Base-by-base conservation (phyloP, 1,140 invertebrate species). In the Drosophila asahinai region DNA sequence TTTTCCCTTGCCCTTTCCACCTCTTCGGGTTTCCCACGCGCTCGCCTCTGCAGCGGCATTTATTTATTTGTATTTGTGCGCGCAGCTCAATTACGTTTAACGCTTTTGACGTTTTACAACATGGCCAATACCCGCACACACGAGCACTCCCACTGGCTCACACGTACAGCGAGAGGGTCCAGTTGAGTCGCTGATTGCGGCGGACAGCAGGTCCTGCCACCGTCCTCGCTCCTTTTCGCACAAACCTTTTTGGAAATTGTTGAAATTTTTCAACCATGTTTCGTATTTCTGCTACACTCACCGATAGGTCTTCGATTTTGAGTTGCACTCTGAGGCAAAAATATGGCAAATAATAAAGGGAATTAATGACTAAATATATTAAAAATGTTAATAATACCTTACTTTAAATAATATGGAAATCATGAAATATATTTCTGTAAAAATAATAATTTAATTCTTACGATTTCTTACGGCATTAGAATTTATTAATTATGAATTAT, bases 11-110 rank as follows among this genome's bases (percentile, higher is more conserved):
- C 12, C 11, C 15, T 25, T 25, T 25, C 22, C 22, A 25, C 9
- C 15, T 33, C 8, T 33, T 36, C 9, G 33, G 9, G 9, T 36
- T 12, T 11, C 4, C 14, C n/a, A 9, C 30, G 12, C 15, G 3
- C 36, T 19, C 3, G 14, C 17, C 43, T 64, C 67, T 52, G 75
- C 76, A 78, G 47, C 62, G 76, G 76, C 82, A 87, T 89, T 89
- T 89, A 89, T 89, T 89, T 89, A 90, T 89, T 89, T 89, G 86
- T 89, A 89, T 90, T 90, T 86, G 86, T 90, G 78, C 81, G 86
- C 81, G 86, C 86, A 90, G 86, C 86, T 90, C 86, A 90, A 90
- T 90, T 90, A 90, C 86, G 81, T 91, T 90, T 86, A 90, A 91
- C 86, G 86, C 86, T 90, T 90, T 90, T 90, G 86, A 90, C 86